Base-by-base conservation (phyloP, 2,888 invertebrate genomes). In the Globia sparganii region DNA sequence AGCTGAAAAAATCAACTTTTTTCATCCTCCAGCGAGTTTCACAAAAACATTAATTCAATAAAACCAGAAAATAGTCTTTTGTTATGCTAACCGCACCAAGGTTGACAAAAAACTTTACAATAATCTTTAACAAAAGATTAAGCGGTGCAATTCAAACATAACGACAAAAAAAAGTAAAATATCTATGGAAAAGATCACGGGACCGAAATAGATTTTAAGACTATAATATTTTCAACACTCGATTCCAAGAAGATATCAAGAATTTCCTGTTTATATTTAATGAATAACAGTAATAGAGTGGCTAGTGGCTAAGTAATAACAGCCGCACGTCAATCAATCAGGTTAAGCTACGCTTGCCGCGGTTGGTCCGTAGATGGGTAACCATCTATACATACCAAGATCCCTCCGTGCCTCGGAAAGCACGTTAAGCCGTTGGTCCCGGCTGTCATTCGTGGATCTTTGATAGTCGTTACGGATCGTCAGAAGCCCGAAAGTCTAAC, bases 61-160 rank as follows among this genome's bases (percentile, higher is more conserved):
- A 31, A 65, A 40, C 56, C 31, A 78, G 56, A 71, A 62, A 66
- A 73, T n/a, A 61, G n/a, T 43, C 71, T 85, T 77, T 85, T 85
- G 61, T 74, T 28, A 28, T 4, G 13, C 58, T 59, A 66, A 85
- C 81, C 59, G 13, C 76, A 69, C 9, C 25, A 13, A 70, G 46
- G 58, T 65, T 62, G n/a, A 76, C 58, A 76, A 78, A 53, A 85
- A 83, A 77, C 13, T 9, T 28, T 1, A 84, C 67, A 80, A 58
- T 69, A 15, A n/a, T 40, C n/a, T 11, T 56, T 43, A 61, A 81
- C 70, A 83, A 81, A 43, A 62, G 72, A 61, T 21, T 34, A n/a
- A 81, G 59, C 37, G n/a, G 61, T 80, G 31, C 62, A 70, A n/a
- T 77, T 53, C 11, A 56, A 70, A 59, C 40, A 28, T 3, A 58